These are phyloP conservation scores for Dasyurus viverrinus DNA, from an alignment of 2,113 vertebrate genomes.

Conservation along the genomic window DNA sequence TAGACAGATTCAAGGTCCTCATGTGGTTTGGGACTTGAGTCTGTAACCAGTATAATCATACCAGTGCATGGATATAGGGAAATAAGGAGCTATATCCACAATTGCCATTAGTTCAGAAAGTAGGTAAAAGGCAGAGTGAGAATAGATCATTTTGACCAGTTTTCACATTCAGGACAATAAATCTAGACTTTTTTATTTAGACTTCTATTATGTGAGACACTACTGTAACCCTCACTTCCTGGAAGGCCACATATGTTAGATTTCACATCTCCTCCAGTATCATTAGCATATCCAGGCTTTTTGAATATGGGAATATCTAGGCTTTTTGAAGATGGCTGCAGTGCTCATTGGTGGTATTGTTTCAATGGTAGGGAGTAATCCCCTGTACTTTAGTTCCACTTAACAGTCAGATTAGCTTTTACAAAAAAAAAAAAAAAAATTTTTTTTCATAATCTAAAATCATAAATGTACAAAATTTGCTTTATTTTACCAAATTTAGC, in stretches of 20 bases:
- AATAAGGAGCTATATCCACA: neutral
- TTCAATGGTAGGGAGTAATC: neutral
- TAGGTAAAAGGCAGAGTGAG: neutral
- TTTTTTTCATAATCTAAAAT: neutral
- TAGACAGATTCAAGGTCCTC: neutral
- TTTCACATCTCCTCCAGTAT: neutral
- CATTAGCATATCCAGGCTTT: neutral
- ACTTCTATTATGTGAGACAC: neutral
- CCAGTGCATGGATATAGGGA: neutral
- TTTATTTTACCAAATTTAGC: too few relatives aligned
- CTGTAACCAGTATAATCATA: neutral
- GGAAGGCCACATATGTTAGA: neutral
- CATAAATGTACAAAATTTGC: neutral
- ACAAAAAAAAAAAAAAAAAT: neutral
- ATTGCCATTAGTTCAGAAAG: neutral
- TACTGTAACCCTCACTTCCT: neutral
- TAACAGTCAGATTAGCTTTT: neutral
- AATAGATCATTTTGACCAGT: neutral
- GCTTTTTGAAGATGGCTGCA: neutral
- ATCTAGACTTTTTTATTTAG: neutral
- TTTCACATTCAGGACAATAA: neutral
- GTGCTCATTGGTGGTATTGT: neutral
- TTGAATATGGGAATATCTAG: neutral
- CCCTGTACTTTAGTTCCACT: neutral
- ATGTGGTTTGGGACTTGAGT: neutral